These are phyloP conservation scores for Anabacerthia variegaticeps DNA, from an alignment of 2,797 vertebrate species.

Conservation along the genomic window DNA sequence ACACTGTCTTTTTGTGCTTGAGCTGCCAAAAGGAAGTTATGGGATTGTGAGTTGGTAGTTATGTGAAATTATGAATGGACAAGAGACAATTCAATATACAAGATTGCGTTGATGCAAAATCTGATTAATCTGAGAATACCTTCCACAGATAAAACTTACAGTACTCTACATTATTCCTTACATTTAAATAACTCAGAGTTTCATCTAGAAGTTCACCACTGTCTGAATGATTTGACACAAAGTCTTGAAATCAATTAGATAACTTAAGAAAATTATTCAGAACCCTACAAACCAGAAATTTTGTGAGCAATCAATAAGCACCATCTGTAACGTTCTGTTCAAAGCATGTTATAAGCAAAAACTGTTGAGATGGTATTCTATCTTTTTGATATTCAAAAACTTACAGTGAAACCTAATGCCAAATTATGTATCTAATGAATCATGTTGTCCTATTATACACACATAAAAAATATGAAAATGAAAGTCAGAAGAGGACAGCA, in stretches of 20 bases:
- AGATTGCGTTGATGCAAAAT: not conserved
- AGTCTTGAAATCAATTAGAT: not conserved
- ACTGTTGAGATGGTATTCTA: conserved; percentile 40
- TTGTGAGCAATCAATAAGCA: conserved; percentile 55
- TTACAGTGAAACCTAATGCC: conserved; percentile 64
- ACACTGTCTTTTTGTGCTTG: not conserved
- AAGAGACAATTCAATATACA: not conserved
- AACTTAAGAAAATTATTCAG: not conserved
- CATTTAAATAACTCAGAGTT: not conserved
- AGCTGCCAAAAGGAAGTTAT: not conserved
- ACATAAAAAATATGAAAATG: conserved; percentile 4
- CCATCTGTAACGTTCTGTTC: conserved; percentile 61
- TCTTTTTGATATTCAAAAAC: conserved; percentile 30
- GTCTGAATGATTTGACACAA: not conserved
- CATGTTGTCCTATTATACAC: conserved; percentile 50
- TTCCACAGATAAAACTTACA: not conserved
- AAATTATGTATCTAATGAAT: conserved; percentile 69
- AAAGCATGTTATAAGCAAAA: conserved; percentile 49
- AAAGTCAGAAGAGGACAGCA: conserved; percentile 19
- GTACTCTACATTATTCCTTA: not conserved
- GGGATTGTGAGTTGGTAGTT: not conserved
- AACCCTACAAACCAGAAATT: conserved; percentile 29
- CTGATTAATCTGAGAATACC: not conserved
- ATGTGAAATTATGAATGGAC: not conserved
- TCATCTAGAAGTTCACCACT: not conserved